A percentile compares a stretch with the other conserved stretches of the same genome.
phyloP scores from a whole-genome alignment of 2,888 invertebrate species.

The Electrophaes corylata region DNA sequence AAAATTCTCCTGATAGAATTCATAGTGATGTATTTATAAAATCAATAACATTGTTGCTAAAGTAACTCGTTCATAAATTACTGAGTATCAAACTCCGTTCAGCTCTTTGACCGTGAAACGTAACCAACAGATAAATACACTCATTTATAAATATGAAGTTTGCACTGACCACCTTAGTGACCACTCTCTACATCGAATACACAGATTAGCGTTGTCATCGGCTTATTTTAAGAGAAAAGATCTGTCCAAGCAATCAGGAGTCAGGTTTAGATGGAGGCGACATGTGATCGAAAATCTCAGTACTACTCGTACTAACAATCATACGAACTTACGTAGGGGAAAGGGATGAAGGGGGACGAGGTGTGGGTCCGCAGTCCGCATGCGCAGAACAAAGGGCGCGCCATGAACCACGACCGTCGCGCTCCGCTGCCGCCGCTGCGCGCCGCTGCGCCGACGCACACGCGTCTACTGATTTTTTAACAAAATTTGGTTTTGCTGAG shows the following conservation, averaged over 20 bases:
- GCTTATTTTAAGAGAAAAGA: neutral
- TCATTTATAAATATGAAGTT: neutral
- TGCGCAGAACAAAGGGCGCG: conserved; percentile 83
- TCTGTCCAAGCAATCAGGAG: neutral
- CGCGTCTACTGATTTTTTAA: conserved; percentile 58
- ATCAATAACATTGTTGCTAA: no score
- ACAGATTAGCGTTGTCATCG: neutral
- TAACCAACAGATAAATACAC: neutral
- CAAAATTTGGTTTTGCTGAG: conserved; percentile 51
- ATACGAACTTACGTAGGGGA: neutral
- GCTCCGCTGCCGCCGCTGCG: conserved; percentile 64
- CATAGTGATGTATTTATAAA: no score
- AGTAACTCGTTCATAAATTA: neutral
- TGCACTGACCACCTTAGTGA: neutral
- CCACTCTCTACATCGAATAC: no score
- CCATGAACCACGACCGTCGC: conserved; percentile 81
- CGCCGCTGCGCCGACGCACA: conserved; percentile 52
- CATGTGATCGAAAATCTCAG: neutral
- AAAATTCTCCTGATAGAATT: neutral
- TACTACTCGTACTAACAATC: neutral
- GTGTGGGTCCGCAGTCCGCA: conserved; percentile 60
- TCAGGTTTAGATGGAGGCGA: neutral
- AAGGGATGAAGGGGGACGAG: conserved; percentile 18
- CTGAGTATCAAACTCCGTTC: neutral
- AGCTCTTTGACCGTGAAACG: neutral